A percentile compares a stretch with the other conserved stretches of the same genome.
Conservation (phyloP, 2,888 invertebrate species). For the Dolomedes plantarius region DNA sequence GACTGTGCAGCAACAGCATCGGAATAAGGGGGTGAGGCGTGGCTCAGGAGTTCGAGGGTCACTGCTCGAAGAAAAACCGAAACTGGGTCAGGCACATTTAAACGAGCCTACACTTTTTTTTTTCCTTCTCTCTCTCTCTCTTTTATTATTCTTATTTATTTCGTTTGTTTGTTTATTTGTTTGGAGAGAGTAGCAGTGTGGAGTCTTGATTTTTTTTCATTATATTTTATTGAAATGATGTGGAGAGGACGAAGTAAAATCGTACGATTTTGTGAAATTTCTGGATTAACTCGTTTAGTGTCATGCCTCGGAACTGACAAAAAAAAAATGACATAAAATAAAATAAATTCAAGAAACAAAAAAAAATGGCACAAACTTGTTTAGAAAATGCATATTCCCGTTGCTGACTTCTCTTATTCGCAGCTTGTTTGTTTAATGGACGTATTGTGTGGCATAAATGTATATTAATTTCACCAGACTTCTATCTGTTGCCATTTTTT, state of each 20-base stretch:
- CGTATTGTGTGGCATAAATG: not conserved
- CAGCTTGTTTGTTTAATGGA: not conserved
- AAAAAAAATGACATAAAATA: not conserved
- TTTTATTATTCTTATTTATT: not conserved
- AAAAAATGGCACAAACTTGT: not conserved
- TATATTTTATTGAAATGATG: not conserved
- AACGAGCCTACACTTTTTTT: not conserved
- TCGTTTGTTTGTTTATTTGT: not conserved
- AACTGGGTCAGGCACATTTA: constrained; percentile 6
- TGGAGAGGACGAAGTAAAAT: not conserved
- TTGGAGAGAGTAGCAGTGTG: not conserved
- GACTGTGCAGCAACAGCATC: not conserved
- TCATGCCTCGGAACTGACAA: not conserved
- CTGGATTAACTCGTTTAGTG: not conserved
- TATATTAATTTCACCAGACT: not conserved
- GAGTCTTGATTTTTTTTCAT: not conserved
- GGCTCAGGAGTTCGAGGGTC: constrained; percentile 52
- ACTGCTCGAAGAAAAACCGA: constrained; percentile 41
- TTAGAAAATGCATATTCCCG: not conserved
- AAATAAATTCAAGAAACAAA: not conserved
- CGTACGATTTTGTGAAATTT: not conserved
- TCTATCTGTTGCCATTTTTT: too few relatives aligned
- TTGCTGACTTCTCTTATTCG: not conserved
- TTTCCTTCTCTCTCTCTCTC: not conserved
- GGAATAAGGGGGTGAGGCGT: constrained; percentile 55